Base-by-base conservation (phyloP, 1,140 invertebrate genomes). In the Phymastichus coffea region DNA sequence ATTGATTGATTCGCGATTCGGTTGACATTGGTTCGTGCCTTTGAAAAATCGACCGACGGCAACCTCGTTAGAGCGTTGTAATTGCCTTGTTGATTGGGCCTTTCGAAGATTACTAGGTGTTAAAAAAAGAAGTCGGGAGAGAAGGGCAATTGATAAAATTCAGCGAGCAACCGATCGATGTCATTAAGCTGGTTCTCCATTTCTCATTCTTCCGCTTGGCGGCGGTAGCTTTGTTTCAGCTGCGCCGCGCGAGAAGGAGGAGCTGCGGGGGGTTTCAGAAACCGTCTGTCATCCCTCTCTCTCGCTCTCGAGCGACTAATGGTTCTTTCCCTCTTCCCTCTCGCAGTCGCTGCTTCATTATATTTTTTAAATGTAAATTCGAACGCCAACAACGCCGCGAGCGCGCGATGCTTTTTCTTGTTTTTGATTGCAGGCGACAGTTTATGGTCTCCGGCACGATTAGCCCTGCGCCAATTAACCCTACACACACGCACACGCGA, bases 291-390 rank as follows among this genome's bases (percentile, higher is more conserved):
- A 80, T 80, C 78, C 77, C 72, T 6, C 12, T 33, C 28, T n/a
- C 6, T 33, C 28, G 28, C 28, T 33, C 6, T 33, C 66, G 72
- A 77, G 75, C 72, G 72, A 80, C 78, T 80, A 80, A 79, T 79
- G 77, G 77, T 77, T 71, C 75, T 69, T 74, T 78, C 75, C 73
- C 17, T 40, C n/a, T 40, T 69, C 73, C 70, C 74, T 78, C 74
- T 77, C 28, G 28, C 12, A n/a, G 28, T 12, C 74, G 77, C 76
- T 76, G 77, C 76, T 78, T 79, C 77, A 77, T 80, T 80, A 80
- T 79, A 78, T 77, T 80, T 79, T 80, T 71, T 79, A 78, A 79
- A 80, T 80, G 78, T 79, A 80, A 80, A 80, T 79, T 78, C 9
- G 25, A 25, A 15, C 25, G 10, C 22, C 10, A 4, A 26, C 4